phyloP scores from a whole-genome alignment of 2,797 vertebrate genomes.

The Microctenopoma stevenorrisi region DNA sequence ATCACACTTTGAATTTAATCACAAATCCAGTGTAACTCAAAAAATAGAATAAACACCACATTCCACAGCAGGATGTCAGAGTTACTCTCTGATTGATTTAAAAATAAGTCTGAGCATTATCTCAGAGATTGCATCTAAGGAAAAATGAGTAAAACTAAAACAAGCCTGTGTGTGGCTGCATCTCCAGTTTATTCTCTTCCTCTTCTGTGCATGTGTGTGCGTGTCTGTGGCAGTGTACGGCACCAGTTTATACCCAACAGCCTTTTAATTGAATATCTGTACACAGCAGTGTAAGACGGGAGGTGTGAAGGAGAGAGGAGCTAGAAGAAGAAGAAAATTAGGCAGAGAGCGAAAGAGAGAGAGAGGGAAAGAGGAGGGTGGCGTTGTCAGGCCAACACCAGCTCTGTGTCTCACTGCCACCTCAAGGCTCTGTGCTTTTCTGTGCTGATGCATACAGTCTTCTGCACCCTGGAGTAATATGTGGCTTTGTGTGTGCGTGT shows the following conservation, averaged over 20 bases:
- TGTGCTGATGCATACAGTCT: slow-evolving; percentile 53
- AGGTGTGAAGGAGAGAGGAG: slow-evolving; percentile 1
- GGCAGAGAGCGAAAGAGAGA: background rate
- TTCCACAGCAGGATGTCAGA: background rate
- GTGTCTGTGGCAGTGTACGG: slow-evolving; percentile 4
- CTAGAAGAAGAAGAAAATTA: slow-evolving; percentile 15
- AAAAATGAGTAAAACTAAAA: slow-evolving; percentile 1
- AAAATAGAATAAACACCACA: slow-evolving; percentile 4
- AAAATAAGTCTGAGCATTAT: slow-evolving; percentile 20
- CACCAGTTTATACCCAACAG: slow-evolving; percentile 37
- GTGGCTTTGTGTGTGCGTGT: slow-evolving; percentile 6
- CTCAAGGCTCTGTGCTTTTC: slow-evolving; percentile 59
- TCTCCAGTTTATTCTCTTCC: slow-evolving; percentile 12
- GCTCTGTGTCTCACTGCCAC: slow-evolving; percentile 60
- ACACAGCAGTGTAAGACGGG: slow-evolving; percentile 40
- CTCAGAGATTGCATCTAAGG: slow-evolving; percentile 8
- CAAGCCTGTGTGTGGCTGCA: slow-evolving; percentile 12
- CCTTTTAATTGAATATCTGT: slow-evolving; percentile 74
- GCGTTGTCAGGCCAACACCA: slow-evolving; percentile 66
- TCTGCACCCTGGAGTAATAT: slow-evolving; percentile 46
- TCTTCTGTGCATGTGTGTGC: slow-evolving; percentile 1
- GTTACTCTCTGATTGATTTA: slow-evolving; percentile 18
- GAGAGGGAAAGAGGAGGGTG: slow-evolving; percentile 19
- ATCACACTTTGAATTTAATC: slow-evolving; percentile 9
- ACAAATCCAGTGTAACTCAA: background rate